A percentile compares a stretch with the other conserved stretches of the same genome.
phyloP scores from a whole-genome alignment of 2,797 vertebrate genomes.

The Thalassophryne amazonica region DNA sequence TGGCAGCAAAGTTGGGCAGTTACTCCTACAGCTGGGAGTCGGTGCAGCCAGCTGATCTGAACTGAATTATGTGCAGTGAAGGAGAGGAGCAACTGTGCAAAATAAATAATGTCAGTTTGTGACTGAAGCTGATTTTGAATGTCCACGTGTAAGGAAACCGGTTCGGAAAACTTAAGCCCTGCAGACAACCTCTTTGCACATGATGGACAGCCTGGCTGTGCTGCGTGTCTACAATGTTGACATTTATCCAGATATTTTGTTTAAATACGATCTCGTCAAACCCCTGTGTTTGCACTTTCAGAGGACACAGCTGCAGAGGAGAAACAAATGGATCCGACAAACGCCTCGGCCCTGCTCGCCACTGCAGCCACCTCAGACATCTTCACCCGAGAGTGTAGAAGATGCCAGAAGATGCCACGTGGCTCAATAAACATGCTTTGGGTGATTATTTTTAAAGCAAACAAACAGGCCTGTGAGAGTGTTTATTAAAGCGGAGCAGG shows the following conservation, averaged over 20 bases:
- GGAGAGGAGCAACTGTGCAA: not conserved
- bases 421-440: constrained; percentile 31
- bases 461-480: constrained; percentile 58
- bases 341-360: not conserved
- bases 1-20: constrained; percentile 14
- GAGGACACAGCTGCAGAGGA: constrained; percentile 1
- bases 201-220: constrained; percentile 7
- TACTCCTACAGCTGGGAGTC: constrained; percentile 22
- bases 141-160: constrained; percentile 6
- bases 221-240: not conserved
- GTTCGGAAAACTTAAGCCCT: not conserved
- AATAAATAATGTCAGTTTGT: constrained; percentile 4
- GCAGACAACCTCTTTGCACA: not conserved
- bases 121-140: constrained; percentile 14
- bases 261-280: constrained; percentile 12
- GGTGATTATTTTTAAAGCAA: constrained; percentile 68
- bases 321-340: constrained; percentile 6
- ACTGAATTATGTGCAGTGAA: constrained; percentile 7
- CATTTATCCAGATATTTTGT: not conserved
- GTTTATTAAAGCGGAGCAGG: constrained; percentile 44
- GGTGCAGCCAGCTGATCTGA: constrained; percentile 29
- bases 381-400: constrained; percentile 4
- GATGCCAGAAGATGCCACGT: constrained; percentile 39
- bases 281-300: constrained; percentile 1
- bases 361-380: constrained; percentile 14